Conservation (phyloP, 30 jellyfish, hydroid and myxozoan species). For the Clytia hemisphaerica region DNA sequence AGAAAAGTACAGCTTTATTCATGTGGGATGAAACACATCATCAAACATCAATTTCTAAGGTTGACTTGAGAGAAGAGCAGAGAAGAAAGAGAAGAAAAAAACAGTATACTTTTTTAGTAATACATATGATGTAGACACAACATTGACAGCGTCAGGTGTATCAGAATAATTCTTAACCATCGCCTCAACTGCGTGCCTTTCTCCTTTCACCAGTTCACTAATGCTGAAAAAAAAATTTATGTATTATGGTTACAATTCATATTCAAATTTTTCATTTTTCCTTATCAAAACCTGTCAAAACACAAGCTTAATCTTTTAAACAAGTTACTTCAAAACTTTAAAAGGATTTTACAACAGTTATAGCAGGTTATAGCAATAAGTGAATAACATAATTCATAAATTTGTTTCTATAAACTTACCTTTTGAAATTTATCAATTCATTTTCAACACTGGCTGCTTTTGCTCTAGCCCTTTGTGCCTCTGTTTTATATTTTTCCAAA, state of each 20-base stretch:
- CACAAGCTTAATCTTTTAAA: not conserved
- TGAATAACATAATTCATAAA: too few species aligned
- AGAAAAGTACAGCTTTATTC: not conserved
- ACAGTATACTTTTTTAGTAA: constrained; percentile 56
- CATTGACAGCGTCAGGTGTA: constrained; percentile 44
- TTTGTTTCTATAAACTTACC: constrained; percentile 9
- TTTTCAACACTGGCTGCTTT: constrained; percentile 38
- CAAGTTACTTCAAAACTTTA: not conserved
- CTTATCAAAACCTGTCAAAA: not conserved
- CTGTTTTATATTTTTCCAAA: constrained; percentile 54
- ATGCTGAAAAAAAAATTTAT: constrained; percentile 24
- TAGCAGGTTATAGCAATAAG: too few species aligned
- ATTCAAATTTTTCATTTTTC: constrained; percentile 1
- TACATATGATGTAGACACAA: constrained; percentile 49
- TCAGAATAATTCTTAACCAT: constrained; percentile 37
- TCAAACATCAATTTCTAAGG: not conserved
- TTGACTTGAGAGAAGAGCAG: not conserved
- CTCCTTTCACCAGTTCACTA: constrained; percentile 41
- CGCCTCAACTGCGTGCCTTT: constrained; percentile 48
- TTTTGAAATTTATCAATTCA: constrained; percentile 26
- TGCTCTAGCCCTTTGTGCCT: constrained; percentile 39
- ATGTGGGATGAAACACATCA: not conserved
- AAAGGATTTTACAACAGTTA: not conserved
- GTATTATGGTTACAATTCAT: not conserved
- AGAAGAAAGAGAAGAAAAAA: not conserved